Percentiles rank a stretch among this genome's conserved stretches.
Conservation (phyloP, 2,797 vertebrate species). For the Tiaroga cobitis region DNA sequence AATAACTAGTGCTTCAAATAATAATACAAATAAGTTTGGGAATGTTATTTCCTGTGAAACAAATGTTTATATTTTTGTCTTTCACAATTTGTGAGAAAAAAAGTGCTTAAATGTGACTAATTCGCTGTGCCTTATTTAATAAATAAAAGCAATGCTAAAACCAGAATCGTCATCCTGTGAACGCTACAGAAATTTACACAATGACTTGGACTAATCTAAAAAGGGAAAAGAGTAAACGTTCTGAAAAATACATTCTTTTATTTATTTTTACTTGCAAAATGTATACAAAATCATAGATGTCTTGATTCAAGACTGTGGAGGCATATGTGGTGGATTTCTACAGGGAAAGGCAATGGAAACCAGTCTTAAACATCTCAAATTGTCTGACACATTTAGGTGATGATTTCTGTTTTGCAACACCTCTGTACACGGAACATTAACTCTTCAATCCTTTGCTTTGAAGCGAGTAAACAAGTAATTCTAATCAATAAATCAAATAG, state of each 20-base stretch:
- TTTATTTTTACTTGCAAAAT: constrained; percentile 59
- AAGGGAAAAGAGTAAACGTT: constrained; percentile 46
- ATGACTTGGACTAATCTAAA: constrained; percentile 5
- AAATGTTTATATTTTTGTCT: not conserved
- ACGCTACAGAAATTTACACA: not conserved
- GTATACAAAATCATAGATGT: constrained; percentile 59
- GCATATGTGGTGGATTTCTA: constrained; percentile 65
- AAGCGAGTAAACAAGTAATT: not conserved
- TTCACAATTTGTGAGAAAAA: not conserved
- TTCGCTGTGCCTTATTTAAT: not conserved
- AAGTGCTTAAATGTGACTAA: not conserved
- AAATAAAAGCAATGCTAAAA: not conserved
- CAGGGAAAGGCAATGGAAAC: constrained; percentile 20
- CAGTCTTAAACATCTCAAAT: not conserved
- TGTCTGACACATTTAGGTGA: not conserved
- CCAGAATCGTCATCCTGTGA: not conserved
- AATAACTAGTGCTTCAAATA: not conserved
- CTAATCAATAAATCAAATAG: not conserved
- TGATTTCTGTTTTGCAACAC: not conserved
- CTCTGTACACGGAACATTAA: not conserved
- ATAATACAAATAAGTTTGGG: not conserved
- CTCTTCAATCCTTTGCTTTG: not conserved
- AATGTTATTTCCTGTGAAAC: not conserved
- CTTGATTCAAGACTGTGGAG: constrained; percentile 71
- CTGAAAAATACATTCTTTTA: constrained; percentile 66